Percentiles rank a stretch among this genome's conserved stretches.
phyloP scores from a whole-genome alignment of 2,113 vertebrate genomes.

The Passerina amoena region DNA sequence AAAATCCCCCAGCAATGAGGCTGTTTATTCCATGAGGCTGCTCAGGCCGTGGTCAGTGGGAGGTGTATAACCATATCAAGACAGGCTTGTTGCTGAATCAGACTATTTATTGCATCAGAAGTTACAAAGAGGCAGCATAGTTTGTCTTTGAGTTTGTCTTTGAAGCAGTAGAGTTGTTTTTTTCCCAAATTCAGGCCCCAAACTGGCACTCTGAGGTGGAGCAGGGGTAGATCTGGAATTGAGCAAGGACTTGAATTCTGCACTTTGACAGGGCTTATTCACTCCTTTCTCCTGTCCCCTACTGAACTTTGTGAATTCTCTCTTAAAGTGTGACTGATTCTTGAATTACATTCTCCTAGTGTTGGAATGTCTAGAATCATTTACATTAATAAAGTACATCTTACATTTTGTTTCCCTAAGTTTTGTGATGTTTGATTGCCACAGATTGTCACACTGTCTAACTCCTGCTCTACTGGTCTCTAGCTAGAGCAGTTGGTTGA shows the following conservation, averaged over 20 bases:
- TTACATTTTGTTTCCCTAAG: background rate
- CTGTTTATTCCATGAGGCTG: background rate
- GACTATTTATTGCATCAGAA: background rate
- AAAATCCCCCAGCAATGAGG: background rate
- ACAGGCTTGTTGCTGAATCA: background rate
- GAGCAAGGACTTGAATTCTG: background rate
- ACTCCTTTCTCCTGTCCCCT: background rate
- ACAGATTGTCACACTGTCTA: background rate
- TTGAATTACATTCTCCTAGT: background rate
- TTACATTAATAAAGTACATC: background rate
- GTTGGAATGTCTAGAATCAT: background rate
- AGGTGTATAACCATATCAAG: background rate
- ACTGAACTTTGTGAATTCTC: background rate
- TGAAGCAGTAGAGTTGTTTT: background rate
- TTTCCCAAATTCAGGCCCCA: background rate
- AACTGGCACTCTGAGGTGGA: background rate
- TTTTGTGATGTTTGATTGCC: background rate
- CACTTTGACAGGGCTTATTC: background rate
- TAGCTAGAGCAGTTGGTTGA: background rate
- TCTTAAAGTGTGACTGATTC: background rate
- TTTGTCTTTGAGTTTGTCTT: background rate
- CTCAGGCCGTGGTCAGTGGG: background rate
- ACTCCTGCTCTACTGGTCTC: background rate
- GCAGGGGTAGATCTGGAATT: background rate
- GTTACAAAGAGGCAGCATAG: background rate